Percentiles rank a stretch among this genome's conserved stretches.
Evolutionary conservation across 2,797 vertebrate species (phyloP).

Genomic region (Synanceia verrucosa): DNA sequence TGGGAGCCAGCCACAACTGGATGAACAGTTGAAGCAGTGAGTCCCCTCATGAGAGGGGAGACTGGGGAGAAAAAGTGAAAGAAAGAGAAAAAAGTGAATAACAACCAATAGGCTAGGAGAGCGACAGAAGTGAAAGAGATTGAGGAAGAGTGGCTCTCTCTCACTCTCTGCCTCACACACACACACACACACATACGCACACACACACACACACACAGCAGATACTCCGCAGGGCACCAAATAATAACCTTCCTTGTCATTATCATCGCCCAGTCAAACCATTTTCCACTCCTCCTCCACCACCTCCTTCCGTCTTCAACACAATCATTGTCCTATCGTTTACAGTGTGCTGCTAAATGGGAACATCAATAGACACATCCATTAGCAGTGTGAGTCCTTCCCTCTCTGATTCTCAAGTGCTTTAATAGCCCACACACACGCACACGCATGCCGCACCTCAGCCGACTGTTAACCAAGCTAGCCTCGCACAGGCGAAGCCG

Average conservation of each 20-base stretch:
- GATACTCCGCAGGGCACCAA: slow-evolving; percentile 67
- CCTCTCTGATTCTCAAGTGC: slow-evolving; percentile 70
- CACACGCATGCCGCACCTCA: neutral
- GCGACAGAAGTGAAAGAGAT: slow-evolving; percentile 33
- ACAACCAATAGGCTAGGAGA: slow-evolving; percentile 55
- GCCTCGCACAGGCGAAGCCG: slow-evolving; percentile 32
- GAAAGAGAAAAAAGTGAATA: slow-evolving; percentile 53
- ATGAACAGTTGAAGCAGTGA: slow-evolving; percentile 47
- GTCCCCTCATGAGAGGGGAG: slow-evolving; percentile 51
- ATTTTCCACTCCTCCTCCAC: slow-evolving; percentile 59
- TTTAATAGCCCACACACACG: slow-evolving; percentile 57
- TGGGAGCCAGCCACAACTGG: slow-evolving; percentile 24
- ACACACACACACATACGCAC: slow-evolving; percentile 1
- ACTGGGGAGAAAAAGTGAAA: slow-evolving; percentile 17
- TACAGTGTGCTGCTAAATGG: slow-evolving; percentile 74
- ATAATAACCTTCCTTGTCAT: slow-evolving; percentile 77
- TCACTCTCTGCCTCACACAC: neutral
- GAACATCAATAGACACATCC: slow-evolving; percentile 78
- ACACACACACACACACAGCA: slow-evolving; percentile 34
- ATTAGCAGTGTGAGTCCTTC: slow-evolving; percentile 68
- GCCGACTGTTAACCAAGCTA: slow-evolving; percentile 58
- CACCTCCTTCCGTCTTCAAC: slow-evolving; percentile 64
- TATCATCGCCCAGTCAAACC: slow-evolving; percentile 65
- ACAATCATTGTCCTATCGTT: slow-evolving; percentile 76
- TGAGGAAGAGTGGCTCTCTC: slow-evolving; percentile 37